These are phyloP conservation scores for Rallus crepitans DNA, from an alignment of 2,797 vertebrate species.

Conservation along the genomic window DNA sequence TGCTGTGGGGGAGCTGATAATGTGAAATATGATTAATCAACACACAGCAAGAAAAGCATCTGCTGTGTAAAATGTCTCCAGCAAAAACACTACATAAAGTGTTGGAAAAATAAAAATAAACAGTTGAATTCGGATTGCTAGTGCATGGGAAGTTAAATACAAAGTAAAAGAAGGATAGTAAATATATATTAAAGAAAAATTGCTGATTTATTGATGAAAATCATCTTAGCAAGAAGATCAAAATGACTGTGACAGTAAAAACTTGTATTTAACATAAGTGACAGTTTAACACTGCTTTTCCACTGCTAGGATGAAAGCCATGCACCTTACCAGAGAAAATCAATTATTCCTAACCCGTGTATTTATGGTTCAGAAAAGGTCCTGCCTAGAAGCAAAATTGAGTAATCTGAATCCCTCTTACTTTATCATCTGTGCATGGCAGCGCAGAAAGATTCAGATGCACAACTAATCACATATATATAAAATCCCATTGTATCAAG, in stretches of 20 bases:
- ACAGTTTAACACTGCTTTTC: conserved; percentile 3
- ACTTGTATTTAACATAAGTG: background rate
- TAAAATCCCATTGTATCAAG: background rate
- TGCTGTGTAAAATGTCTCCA: background rate
- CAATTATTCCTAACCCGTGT: background rate
- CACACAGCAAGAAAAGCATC: background rate
- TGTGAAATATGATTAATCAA: conserved; percentile 29
- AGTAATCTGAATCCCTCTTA: background rate
- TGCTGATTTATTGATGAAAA: background rate
- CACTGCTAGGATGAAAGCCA: background rate
- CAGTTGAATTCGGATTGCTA: background rate
- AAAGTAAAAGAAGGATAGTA: background rate
- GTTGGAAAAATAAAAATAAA: background rate
- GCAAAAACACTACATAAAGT: background rate
- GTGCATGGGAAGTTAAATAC: background rate
- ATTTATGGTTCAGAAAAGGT: background rate
- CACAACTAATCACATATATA: background rate
- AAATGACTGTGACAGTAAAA: background rate
- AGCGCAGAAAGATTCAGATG: background rate
- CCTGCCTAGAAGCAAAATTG: background rate
- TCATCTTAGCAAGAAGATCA: background rate
- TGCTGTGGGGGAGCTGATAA: background rate
- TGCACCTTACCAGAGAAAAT: conserved; percentile 15
- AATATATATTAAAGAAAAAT: background rate
- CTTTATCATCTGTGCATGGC: background rate